These are phyloP conservation scores for Doris montereyensis DNA, from an alignment of 2,888 invertebrate genomes.

Conservation along the genomic window DNA sequence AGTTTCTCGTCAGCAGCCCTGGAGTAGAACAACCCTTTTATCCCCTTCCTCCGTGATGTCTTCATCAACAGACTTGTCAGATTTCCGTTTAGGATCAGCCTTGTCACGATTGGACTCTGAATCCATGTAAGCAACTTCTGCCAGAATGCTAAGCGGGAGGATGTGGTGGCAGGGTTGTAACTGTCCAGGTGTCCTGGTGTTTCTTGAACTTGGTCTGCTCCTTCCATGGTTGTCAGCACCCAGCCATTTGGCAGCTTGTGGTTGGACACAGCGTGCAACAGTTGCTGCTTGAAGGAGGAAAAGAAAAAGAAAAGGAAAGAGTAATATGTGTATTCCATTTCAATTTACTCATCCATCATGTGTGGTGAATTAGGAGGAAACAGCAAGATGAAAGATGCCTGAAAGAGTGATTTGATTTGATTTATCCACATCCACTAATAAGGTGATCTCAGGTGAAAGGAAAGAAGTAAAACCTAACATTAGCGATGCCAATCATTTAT, in stretches of 20 bases:
- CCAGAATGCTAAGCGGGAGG: conserved; percentile 77
- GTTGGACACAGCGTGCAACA: conserved; percentile 59
- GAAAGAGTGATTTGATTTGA: too few species aligned
- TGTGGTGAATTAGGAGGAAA: too few species aligned
- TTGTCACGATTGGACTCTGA: conserved; percentile 50
- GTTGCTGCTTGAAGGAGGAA: conserved; percentile 49
- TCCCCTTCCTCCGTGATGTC: conserved; percentile 44
- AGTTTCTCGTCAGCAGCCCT: conserved; percentile 85
- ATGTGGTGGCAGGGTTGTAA: conserved; percentile 41
- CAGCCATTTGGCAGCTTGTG: conserved; percentile 67
- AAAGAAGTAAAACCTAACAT: too few species aligned
- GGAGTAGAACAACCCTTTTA: conserved; percentile 82
- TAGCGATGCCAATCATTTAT: too few species aligned
- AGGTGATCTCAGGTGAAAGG: too few species aligned
- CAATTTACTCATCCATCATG: too few species aligned
- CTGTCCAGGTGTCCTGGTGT: conserved; percentile 53
- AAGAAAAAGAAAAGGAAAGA: too few species aligned
- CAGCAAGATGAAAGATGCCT: too few species aligned
- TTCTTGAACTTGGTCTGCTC: conserved; percentile 54
- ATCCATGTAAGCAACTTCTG: conserved; percentile 79
- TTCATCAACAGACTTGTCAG: conserved; percentile 36
- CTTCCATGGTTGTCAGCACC: conserved; percentile 42
- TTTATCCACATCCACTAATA: too few species aligned
- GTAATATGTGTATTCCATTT: too few species aligned
- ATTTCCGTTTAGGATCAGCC: conserved; percentile 30